Percentiles rank a stretch among this genome's conserved stretches.
Evolutionary conservation across 1,140 invertebrate species (phyloP).

Genomic region (Brachionus asplanchnoidis): DNA sequence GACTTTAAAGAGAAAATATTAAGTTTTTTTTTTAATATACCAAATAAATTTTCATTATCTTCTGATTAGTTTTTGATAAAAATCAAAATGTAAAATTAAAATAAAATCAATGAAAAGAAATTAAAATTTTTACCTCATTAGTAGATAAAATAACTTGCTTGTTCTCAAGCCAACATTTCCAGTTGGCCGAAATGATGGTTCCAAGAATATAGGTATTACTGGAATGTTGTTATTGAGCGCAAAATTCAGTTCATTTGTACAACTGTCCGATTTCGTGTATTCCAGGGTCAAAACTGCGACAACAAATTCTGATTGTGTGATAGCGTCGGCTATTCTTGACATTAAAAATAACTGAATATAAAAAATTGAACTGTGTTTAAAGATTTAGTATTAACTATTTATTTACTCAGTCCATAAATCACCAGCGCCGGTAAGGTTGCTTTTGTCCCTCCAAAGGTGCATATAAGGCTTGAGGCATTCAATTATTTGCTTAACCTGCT

Average conservation of each 20-base stretch:
- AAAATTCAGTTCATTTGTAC: slow-evolving; percentile 38
- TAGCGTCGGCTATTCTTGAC: slow-evolving; percentile 39
- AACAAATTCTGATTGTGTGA: slow-evolving; percentile 30
- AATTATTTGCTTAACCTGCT: slow-evolving; percentile 21
- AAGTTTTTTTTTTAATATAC: too few species aligned
- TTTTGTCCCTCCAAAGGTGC: slow-evolving; percentile 29
- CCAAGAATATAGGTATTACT: slow-evolving; percentile 17
- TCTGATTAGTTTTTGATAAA: not conserved
- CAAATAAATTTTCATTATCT: too few species aligned
- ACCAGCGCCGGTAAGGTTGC: slow-evolving; percentile 7
- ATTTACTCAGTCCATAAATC: slow-evolving; percentile 40
- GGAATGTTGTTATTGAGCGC: slow-evolving; percentile 24
- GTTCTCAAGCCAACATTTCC: slow-evolving; percentile 31
- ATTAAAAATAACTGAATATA: slow-evolving; percentile 34
- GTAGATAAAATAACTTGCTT: slow-evolving; percentile 32
- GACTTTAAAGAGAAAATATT: too few species aligned
- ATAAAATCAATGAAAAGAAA: not conserved
- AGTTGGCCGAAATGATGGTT: slow-evolving; percentile 14
- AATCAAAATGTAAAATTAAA: not conserved
- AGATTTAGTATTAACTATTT: slow-evolving; percentile 25
- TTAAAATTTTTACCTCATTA: slow-evolving; percentile 12
- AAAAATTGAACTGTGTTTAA: slow-evolving; percentile 9
- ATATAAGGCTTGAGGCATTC: not conserved
- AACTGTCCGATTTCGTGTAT: slow-evolving; percentile 19
- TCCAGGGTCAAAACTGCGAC: slow-evolving; percentile 23